Evolutionary conservation across 2,797 vertebrate species (phyloP).

Genomic region (Babyrousa celebensis): DNA sequence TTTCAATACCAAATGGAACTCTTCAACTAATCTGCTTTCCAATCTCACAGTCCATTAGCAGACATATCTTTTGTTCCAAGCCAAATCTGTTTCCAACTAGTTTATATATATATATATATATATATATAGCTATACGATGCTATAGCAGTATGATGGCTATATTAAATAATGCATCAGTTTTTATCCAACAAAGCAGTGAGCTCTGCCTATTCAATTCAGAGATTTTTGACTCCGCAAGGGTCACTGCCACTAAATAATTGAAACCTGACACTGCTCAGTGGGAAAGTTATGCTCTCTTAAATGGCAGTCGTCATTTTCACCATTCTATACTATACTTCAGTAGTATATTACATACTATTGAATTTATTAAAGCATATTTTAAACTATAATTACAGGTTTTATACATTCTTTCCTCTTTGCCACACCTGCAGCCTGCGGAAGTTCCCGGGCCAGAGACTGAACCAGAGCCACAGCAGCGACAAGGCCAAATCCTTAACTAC

Average conservation of each 20-base stretch:
- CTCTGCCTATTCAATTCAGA: conserved; percentile 12
- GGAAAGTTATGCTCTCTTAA: conserved; percentile 54
- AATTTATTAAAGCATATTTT: conserved; percentile 58
- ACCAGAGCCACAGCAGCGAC: too few species aligned
- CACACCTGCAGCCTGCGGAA: too few species aligned
- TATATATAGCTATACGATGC: too few species aligned
- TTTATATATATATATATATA: background rate
- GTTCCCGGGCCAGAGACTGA: too few species aligned
- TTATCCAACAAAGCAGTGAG: conserved; percentile 35
- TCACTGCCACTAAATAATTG: background rate
- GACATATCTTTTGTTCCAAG: conserved; percentile 37
- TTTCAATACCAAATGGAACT: conserved; percentile 13
- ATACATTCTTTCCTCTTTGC: background rate
- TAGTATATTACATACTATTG: background rate
- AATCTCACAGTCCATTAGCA: background rate
- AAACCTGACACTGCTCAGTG: background rate
- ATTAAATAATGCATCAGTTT: conserved; percentile 35
- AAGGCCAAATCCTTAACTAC: too few species aligned
- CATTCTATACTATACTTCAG: background rate
- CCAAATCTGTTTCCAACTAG: conserved; percentile 1
- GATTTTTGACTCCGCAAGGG: background rate
- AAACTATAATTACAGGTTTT: conserved; percentile 35
- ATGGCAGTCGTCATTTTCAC: background rate
- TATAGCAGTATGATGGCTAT: background rate
- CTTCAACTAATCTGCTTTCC: conserved; percentile 37